Conservation (phyloP, 2,797 vertebrate genomes). For the Artibeus lituratus region DNA sequence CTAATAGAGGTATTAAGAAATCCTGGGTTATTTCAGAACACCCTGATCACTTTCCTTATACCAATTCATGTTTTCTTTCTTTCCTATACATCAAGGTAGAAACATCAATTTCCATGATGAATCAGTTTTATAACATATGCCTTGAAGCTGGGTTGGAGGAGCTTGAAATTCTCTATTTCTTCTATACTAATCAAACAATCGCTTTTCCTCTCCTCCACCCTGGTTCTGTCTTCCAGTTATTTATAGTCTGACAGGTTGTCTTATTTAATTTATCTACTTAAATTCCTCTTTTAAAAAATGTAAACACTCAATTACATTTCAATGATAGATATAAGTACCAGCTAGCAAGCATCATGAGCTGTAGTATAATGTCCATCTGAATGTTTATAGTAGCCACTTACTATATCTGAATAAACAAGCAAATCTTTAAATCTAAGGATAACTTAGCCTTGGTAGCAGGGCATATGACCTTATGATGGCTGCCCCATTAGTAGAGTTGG, state of each 20-base stretch:
- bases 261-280: not conserved
- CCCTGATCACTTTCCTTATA: not conserved
- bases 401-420: not conserved
- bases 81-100: not conserved
- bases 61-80: not conserved
- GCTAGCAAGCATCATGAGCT: not conserved
- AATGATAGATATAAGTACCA: not conserved
- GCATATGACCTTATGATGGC: too few relatives aligned
- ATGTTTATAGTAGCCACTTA: not conserved
- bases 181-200: not conserved
- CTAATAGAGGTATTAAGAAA: not conserved
- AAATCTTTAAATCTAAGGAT: not conserved
- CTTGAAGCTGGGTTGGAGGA: not conserved
- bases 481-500: not conserved
- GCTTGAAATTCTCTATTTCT: not conserved
- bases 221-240: not conserved
- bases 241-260: not conserved
- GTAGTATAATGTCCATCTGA: not conserved
- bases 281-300: not conserved
- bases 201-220: not conserved
- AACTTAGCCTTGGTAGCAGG: not conserved
- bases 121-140: not conserved
- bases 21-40: not conserved
- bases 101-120: not conserved
- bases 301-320: not conserved